Base-by-base conservation (phyloP, 2,113 vertebrate genomes). In the Charina bottae region DNA sequence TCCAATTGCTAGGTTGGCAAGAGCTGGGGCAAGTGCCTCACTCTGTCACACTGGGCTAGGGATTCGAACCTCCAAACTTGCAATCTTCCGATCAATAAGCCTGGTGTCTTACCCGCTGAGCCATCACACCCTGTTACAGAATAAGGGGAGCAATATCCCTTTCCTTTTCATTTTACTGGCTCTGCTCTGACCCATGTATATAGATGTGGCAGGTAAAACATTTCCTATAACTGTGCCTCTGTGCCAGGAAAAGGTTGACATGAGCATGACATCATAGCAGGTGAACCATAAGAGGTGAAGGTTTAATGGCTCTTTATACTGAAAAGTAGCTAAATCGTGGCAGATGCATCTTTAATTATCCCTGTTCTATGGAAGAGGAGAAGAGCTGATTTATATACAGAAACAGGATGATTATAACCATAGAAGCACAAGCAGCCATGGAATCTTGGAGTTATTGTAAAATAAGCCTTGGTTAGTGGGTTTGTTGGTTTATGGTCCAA, bases 371-470 rank as follows among this genome's bases (percentile, higher is more conserved):
- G 17, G 86, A 89, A 56, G 46, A 2, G 15, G 78, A 19, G 68
- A 89, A 59, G 53, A 2, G 24, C 88, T 90, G 92, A 85, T 60
- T 72, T 90, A 13, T 17, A 4, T n/a, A 53, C 68, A 83, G 89
- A 85, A 93, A 49, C 87, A 93, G 55, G 85, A 53, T 42, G 85
- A 86, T 90, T 78, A 53, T 92, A 10, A 59, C 89, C n/a, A n/a
- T 62, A 90, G 86, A 42, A 12, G 24, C 33, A 11, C 33, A 60
- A 46, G 37, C 72, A 60, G 15, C 26, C 89, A 12, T 58, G 84
- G 54, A 15, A n/a, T 37, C 87, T n/a, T 33, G 55, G 23, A 64
- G 62, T 84, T 86, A 68, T 87, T 89, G 64, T 33, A 83, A 94
- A 92, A 84, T 86, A 59, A 89, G n/a, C 33, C 2, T 1, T 59